Evolutionary conservation across 2,113 vertebrate genomes (phyloP), one percentile per base, ranked within the genome.

Genomic region (Hipposideros armiger): DNA sequence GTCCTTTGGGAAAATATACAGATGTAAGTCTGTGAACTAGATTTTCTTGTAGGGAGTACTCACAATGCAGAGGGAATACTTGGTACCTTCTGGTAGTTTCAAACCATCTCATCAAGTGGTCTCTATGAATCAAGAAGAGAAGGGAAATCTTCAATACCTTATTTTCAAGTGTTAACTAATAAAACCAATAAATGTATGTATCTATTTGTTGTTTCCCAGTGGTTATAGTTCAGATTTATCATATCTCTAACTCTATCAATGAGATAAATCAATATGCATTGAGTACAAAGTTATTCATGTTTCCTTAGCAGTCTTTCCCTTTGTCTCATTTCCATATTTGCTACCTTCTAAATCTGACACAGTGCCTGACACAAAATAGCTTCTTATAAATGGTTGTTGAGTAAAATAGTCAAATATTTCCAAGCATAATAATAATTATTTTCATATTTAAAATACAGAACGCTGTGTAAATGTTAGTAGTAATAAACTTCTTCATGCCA

Each of bases 391-490:
- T 83, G 84, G n/a, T 3, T 19, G 3, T 74, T 90, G 64, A 72
- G 50, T 73, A 74, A 26, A 87, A 45, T 7, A 78, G 47, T 70
- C 47, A 45, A 76, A 70, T 70, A 40, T 58, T 90, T 20, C 50
- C 72, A 70, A 92, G 69, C 11, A 83, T 90, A 14, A 90, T 26
- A n/a, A 11, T 45, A 69, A 82, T 78, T 42, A 5, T 42, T 40
- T 83, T 72, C 77, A 84, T 42, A 17, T 72, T 92, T 32, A 66
- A 95, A 90, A 70, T 72, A 36, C 11, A 62, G 20, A 73, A 93
- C 50, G 52, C 26, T 24, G 2, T 73, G 19, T 72, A 62, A 76
- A 62, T 67, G 10, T n/a, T 76, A 56, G 2, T 40, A 54, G 11
- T 10, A 82, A 70, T 56, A 58, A 72, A 87, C 10, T 47, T 64